Evolutionary conservation across 2,113 vertebrate species (phyloP).

Genomic region (Gavialis gangeticus): DNA sequence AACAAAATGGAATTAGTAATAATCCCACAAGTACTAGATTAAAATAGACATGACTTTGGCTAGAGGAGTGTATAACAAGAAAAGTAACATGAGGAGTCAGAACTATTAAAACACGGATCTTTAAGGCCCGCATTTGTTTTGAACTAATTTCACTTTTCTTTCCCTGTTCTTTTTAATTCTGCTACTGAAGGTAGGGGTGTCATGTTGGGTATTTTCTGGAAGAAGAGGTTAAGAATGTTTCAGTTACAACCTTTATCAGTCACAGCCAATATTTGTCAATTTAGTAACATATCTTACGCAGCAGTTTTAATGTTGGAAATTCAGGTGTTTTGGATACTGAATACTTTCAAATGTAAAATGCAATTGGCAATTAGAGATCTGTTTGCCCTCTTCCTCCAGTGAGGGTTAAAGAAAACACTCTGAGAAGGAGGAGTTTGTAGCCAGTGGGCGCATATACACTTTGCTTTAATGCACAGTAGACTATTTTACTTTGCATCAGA

Average conservation of each 20-base stretch:
- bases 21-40: constrained; percentile 17
- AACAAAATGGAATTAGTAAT: constrained; percentile 27
- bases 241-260: background rate
- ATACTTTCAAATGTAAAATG: background rate
- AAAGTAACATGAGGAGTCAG: background rate
- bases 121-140: background rate
- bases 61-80: background rate
- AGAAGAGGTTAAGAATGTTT: background rate
- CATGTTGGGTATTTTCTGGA: background rate
- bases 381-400: background rate
- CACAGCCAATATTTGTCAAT: background rate
- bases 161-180: background rate
- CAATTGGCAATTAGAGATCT: background rate
- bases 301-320: background rate
- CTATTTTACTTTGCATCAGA: no score
- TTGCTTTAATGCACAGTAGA: no score
- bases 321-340: background rate
- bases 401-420: fast-evolving
- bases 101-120: background rate
- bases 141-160: background rate
- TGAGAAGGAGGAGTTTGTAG: background rate
- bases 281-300: background rate
- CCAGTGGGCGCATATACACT: no score
- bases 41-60: background rate
- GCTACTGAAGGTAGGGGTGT: background rate